Base-by-base conservation (phyloP, 2,797 vertebrate genomes). In the Myotis vivesi region DNA sequence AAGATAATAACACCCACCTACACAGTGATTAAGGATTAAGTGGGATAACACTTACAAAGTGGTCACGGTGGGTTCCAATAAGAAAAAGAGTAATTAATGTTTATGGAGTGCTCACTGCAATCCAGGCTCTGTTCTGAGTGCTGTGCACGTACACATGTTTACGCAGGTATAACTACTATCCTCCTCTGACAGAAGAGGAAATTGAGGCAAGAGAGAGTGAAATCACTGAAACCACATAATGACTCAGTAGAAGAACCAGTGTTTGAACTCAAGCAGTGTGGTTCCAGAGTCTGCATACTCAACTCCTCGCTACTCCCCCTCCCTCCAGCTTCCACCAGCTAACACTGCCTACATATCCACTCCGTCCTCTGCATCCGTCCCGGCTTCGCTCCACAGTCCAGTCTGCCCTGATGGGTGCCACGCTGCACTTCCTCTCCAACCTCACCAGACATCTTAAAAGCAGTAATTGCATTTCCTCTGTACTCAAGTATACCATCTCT, bases 181-280 rank as follows among this genome's bases (percentile, higher is more conserved):
- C 33, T 92, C 55, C 33, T 77, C 72, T 69, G 64, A 30, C 49
- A 71, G 41, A 87, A 91, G 76, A 89, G 69, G 55, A 89, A 89
- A 91, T 33, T 33, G 55, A 92, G 55, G 46, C 46, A 73, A 87
- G 44, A 92, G 36, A 90, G 83, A 95, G 51, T 66, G 20, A 81
- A 89, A 87, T 94, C 86, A 77, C 28, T 30, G 30, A 87, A 92
- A 71, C 68, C 68, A 73, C 55, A 51, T 22, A 84, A 57, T 44
- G 36, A 89, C 33, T 81, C 59, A 82, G 15, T 10, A 76, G 41
- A 49, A 36, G 28, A 89, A 8, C n/a, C 64, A 46, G 68, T 1
- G 1, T 80, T 76, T 23, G 87, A 57, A 85, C 6, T 62, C 25
- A 15, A 25, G 64, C 55, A 33, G 46, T 30, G 66, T 46, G 85